Percentiles rank a stretch among this genome's conserved stretches.
Evolutionary conservation across 30 jellyfish, hydroid and myxozoan genomes (phyloP).

Genomic region (Pseudorhiza aurosa): DNA sequence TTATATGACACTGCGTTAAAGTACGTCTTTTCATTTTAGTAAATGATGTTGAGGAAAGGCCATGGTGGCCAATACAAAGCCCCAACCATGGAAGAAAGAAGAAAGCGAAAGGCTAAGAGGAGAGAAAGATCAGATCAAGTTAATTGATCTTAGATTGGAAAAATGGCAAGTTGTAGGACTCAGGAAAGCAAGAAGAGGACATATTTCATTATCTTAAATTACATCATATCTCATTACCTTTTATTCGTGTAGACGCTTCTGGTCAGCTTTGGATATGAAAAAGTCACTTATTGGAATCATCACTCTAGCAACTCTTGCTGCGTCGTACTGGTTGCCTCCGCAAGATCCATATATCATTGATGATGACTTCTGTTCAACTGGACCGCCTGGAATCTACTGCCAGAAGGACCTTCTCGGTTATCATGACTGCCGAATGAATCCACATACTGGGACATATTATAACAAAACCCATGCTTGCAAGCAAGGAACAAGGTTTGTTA

Average conservation of each 20-base stretch:
- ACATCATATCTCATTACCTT: no score
- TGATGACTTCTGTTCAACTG: conserved; percentile 65
- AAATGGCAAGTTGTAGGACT: no score
- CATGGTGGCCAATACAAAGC: no score
- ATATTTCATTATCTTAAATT: no score
- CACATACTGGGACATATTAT: conserved; percentile 55
- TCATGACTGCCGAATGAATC: conserved; percentile 59
- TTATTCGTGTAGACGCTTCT: background rate
- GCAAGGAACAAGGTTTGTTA: conserved; percentile 42
- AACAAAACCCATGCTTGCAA: conserved; percentile 43
- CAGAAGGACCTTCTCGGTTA: conserved; percentile 54
- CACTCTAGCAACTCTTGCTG: conserved; percentile 20
- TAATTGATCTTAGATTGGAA: no score
- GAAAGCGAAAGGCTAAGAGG: no score
- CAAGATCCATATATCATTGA: conserved; percentile 30
- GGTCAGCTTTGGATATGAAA: background rate
- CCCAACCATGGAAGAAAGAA: no score
- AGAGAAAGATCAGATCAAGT: no score
- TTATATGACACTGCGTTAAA: background rate
- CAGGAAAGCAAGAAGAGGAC: no score
- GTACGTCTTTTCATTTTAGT: background rate
- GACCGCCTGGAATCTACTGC: conserved; percentile 73
- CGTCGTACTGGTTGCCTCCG: conserved; percentile 55
- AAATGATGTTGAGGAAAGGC: no score
- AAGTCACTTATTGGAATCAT: background rate